Evolutionary conservation across 2,113 vertebrate species (phyloP).

Genomic region (Clinocottus analis): DNA sequence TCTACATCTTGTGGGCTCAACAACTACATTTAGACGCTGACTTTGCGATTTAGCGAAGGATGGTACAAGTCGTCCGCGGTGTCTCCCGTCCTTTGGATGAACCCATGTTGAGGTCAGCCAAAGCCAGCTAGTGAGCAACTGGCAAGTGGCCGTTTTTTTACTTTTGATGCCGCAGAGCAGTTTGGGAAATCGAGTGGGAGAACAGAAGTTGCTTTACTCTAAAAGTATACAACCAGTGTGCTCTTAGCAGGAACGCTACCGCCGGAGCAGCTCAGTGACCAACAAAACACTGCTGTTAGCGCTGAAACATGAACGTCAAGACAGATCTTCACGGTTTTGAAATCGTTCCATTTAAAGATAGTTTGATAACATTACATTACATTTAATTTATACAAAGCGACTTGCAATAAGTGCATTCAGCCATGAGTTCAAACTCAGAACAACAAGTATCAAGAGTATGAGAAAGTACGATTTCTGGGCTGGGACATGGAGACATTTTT

Average conservation of each 20-base stretch:
- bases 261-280: not conserved
- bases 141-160: conserved; percentile 1
- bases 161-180: not conserved
- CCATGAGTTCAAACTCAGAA: too few relatives aligned
- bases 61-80: not conserved
- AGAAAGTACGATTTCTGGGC: not conserved
- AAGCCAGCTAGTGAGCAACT: conserved; percentile 4
- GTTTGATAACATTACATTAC: not conserved
- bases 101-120: not conserved
- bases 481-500: not conserved
- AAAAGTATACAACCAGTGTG: conserved; percentile 3
- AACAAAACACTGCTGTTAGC: too few relatives aligned
- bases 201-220: conserved; percentile 1
- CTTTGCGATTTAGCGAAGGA: not conserved
- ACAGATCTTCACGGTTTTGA: not conserved
- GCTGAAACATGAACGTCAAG: not conserved
- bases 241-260: not conserved
- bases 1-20: not conserved
- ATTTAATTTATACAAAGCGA: too few relatives aligned
- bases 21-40: not conserved
- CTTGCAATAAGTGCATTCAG: too few relatives aligned
- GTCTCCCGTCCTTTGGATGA: not conserved
- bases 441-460: too few relatives aligned
- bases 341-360: not conserved
- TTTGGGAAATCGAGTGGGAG: conserved; percentile 17